phyloP scores from a whole-genome alignment of 1,140 invertebrate genomes.

The Melipona quadrifasciata region DNA sequence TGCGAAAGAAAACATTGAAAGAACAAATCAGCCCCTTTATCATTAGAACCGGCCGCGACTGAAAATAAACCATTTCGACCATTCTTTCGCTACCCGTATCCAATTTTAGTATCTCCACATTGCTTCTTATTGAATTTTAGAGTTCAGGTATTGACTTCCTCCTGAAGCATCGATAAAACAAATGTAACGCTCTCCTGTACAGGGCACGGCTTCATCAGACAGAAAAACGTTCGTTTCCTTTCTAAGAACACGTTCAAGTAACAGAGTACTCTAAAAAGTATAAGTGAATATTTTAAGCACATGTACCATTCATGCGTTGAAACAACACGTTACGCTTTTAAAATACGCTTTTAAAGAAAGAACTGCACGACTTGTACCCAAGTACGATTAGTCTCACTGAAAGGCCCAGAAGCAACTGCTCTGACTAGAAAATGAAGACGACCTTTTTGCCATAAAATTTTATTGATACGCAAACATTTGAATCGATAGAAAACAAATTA shows the following conservation, averaged over 20 bases:
- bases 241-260: not conserved
- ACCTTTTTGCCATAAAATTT: no score
- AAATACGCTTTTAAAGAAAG: no score
- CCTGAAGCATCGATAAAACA: not conserved
- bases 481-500: no score
- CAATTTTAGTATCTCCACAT: constrained; percentile 4
- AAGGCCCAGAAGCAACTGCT: no score
- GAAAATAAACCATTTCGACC: not conserved
- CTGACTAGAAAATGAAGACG: no score
- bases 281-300: not conserved
- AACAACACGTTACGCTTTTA: no score
- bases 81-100: not conserved
- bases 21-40: not conserved
- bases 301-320: not conserved
- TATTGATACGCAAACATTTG: no score
- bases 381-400: no score
- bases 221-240: not conserved
- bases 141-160: constrained; percentile 3
- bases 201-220: not conserved
- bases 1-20: no score
- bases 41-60: not conserved
- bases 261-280: not conserved
- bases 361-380: no score
- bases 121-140: constrained; percentile 12
- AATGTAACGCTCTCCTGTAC: not conserved